Evolutionary conservation across 2,113 vertebrate species (phyloP).

Genomic region (Rhinoptilus africanus): DNA sequence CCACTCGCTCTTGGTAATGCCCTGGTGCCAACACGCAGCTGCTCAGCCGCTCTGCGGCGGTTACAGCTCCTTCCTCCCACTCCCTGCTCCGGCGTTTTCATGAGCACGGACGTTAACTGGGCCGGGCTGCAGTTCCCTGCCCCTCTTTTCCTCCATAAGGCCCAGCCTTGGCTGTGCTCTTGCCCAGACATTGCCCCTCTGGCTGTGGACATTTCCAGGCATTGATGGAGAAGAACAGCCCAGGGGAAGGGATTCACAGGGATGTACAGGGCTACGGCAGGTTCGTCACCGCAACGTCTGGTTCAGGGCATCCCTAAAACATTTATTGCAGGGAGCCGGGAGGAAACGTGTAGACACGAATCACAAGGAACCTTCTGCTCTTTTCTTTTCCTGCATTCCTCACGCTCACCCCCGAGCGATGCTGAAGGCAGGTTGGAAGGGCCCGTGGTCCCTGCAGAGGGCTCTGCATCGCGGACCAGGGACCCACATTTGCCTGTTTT

Average conservation of each 20-base stretch:
- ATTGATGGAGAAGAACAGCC: neutral
- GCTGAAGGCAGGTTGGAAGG: neutral
- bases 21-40: neutral
- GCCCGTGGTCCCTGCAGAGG: neutral
- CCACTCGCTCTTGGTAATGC: neutral
- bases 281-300: neutral
- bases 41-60: neutral
- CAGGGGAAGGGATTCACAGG: fast-evolving
- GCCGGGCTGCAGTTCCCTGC: neutral
- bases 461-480: neutral
- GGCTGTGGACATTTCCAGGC: neutral
- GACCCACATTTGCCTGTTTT: neutral
- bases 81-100: neutral
- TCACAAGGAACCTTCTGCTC: neutral
- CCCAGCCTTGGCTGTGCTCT: fast-evolving
- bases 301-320: neutral
- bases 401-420: fast-evolving
- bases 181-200: neutral
- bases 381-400: neutral
- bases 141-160: fast-evolving
- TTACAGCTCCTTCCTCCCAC: fast-evolving
- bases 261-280: neutral
- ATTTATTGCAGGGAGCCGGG: neutral
- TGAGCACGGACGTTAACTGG: fast-evolving
- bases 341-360: fast-evolving